Percentiles rank a stretch among this genome's conserved stretches.
Evolutionary conservation across 2,113 vertebrate genomes (phyloP).

Genomic region (Chiloscyllium plagiosum): DNA sequence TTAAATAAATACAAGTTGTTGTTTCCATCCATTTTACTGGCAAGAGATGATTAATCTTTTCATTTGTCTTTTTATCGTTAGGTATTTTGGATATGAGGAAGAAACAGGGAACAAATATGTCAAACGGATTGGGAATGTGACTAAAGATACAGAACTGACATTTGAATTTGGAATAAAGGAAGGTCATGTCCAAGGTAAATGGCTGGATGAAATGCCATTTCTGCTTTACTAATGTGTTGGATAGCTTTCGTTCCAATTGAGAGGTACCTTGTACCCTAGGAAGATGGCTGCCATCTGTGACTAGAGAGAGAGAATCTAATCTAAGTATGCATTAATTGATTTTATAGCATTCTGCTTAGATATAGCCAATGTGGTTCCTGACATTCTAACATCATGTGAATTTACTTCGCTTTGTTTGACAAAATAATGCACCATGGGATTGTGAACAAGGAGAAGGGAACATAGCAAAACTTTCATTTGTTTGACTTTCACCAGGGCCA

Average conservation of each 20-base stretch:
- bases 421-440: too few species aligned
- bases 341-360: too few species aligned
- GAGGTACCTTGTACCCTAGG: background rate
- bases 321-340: too few species aligned
- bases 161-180: conserved; percentile 61
- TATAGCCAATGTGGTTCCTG: too few species aligned
- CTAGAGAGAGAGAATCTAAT: too few species aligned
- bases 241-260: background rate
- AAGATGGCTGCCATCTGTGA: background rate
- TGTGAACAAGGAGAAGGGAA: too few species aligned
- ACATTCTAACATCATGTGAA: too few species aligned
- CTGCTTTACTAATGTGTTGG: background rate
- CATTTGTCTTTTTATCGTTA: conserved; percentile 39
- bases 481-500: background rate
- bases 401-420: too few species aligned
- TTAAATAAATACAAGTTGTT: background rate
- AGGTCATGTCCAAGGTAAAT: conserved; percentile 51
- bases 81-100: conserved; percentile 59
- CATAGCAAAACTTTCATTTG: background rate
- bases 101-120: conserved; percentile 51
- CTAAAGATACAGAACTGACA: conserved; percentile 54
- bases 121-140: conserved; percentile 59
- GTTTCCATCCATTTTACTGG: background rate
- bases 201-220: background rate
- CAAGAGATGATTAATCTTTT: background rate